phyloP scores from a whole-genome alignment of 2,888 invertebrate genomes.

The Eristalis intricaria region DNA sequence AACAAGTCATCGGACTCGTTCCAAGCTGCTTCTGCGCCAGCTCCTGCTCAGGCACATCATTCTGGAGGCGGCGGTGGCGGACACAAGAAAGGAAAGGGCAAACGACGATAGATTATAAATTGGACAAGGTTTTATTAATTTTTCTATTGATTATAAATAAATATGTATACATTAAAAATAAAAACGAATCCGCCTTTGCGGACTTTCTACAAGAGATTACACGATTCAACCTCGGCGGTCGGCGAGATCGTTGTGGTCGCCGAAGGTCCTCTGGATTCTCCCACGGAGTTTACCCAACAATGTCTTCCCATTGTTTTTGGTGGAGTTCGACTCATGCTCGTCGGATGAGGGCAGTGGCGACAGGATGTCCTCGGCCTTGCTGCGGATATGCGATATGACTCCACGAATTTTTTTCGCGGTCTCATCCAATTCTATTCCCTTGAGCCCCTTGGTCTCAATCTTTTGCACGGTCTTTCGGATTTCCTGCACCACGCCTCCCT shows the following conservation, averaged over 20 bases:
- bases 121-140: conserved; percentile 44
- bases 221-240: not conserved
- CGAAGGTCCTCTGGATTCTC: conserved; percentile 33
- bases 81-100: conserved; percentile 80
- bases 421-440: conserved; percentile 40
- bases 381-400: conserved; percentile 32
- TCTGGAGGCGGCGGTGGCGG: conserved; percentile 74
- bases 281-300: conserved; percentile 44
- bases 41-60: conserved; percentile 38
- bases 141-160: conserved; percentile 56
- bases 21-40: conserved; percentile 43
- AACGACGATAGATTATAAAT: conserved; percentile 75
- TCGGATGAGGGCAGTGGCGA: conserved; percentile 14
- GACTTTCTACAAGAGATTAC: not conserved
- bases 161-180: conserved; percentile 41
- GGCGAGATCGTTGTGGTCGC: conserved; percentile 23
- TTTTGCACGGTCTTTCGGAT: conserved; percentile 46
- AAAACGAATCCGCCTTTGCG: not conserved
- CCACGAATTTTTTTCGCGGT: conserved; percentile 57
- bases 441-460: conserved; percentile 44
- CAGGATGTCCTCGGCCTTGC: conserved; percentile 25
- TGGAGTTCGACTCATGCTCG: not conserved
- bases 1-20: conserved; percentile 76
- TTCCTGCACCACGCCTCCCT: conserved; percentile 18
- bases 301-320: conserved; percentile 10